Base-by-base conservation (phyloP, 2,888 invertebrate species). In the Adelphocoris suturalis region DNA sequence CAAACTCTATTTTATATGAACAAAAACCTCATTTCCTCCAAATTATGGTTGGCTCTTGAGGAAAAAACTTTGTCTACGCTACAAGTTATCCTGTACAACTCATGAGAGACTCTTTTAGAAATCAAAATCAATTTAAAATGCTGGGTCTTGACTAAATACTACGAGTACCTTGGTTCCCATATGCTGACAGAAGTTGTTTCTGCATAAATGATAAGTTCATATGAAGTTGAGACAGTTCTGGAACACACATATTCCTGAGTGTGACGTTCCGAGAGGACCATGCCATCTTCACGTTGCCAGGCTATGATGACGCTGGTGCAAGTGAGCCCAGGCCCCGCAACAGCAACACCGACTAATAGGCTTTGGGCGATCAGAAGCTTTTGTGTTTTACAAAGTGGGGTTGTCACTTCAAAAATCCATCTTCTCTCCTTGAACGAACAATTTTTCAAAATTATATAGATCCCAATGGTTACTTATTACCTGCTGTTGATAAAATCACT, bases 361-460 rank as follows among this genome's bases (percentile, higher is more conserved):
- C 78, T 80, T 4, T 90, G 57, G 13, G 85, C 86, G 0, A 87
- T 55, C n/a, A 90, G 19, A n/a, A 91, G 68, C 68, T 89, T 90
- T 57, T 91, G 91, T 2, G 91, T 91, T 81, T 90, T 90, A 52
- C 89, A 90, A 19, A 90, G 52, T 5, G 90, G 91, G 9, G 91
- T 91, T 9, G 91, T 91, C 14, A 91, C 85, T 90, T 91, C 91
- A 37, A 90, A 91, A 47, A 85, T 47, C 87, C 90, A 91, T 88
- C 27, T 87, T 37, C 80, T 37, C 16, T 88, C 80, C 88, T 88
- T 68, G 23, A 23, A 11, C 27, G n/a, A n/a, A 57, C n/a, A 16
- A 37, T 37, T 37, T 37, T 37, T 37, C 14, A 27, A 75, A n/a
- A 28, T 52, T 1, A 52, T 52, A 52, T 2, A 16, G 12, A 11